A percentile compares a stretch with the other conserved stretches of the same genome.
Conservation (phyloP, 2,888 invertebrate species). For the Acronicta alni region DNA sequence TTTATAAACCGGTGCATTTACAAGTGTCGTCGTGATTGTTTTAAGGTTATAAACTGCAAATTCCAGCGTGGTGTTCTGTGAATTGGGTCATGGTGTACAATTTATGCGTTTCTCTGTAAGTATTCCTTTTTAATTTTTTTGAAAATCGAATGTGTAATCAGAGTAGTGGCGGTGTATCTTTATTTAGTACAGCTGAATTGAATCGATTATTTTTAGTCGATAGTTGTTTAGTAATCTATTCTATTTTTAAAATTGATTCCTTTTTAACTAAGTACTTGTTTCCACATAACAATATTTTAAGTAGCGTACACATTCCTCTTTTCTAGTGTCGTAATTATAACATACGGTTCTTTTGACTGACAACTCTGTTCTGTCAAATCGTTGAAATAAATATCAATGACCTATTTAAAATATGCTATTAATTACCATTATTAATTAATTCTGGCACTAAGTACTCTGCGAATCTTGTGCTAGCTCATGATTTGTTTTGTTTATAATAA, state of each 20-base stretch:
- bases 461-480: not conserved
- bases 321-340: constrained; percentile 10
- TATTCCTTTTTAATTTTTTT: constrained; percentile 33
- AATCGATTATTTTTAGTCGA: constrained; percentile 53
- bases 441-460: not conserved
- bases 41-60: constrained; percentile 64
- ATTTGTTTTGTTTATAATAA: not conserved
- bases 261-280: constrained; percentile 7
- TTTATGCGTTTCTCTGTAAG: constrained; percentile 57
- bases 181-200: constrained; percentile 37
- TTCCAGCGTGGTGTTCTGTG: constrained; percentile 64
- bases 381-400: constrained; percentile 6
- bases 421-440: constrained; percentile 1
- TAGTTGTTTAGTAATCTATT: constrained; percentile 8
- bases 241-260: constrained; percentile 28
- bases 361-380: not conserved
- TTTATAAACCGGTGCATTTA: constrained; percentile 45
- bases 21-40: constrained; percentile 55
- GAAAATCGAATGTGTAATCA: constrained; percentile 32
- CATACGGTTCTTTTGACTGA: constrained; percentile 23
- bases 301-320: constrained; percentile 17
- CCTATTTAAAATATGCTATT: constrained; percentile 5
- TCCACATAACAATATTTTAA: not conserved
- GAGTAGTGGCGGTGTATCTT: constrained; percentile 26
- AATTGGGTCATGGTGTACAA: constrained; percentile 67